Percentiles rank a stretch among this genome's conserved stretches.
Evolutionary conservation across 2,797 vertebrate genomes (phyloP).

Genomic region (Pangasius sanitwongsei): DNA sequence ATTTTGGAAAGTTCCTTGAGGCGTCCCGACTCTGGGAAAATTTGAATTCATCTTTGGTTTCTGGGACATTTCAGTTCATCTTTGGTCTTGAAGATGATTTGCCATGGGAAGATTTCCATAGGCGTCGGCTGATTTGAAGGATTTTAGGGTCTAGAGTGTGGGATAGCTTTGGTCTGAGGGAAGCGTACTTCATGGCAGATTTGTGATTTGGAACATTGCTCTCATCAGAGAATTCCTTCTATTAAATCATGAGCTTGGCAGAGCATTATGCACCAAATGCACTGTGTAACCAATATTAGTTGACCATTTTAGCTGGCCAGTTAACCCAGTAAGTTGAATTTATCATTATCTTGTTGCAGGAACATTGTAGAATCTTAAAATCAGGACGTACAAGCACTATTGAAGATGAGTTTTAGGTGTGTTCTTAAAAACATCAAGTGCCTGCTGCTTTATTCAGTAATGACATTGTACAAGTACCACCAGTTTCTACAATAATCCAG

Average conservation of each 20-base stretch:
- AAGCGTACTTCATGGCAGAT: constrained; percentile 18
- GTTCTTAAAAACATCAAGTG: neutral
- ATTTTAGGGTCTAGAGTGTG: constrained; percentile 7
- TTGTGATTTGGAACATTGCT: constrained; percentile 34
- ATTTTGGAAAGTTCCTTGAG: constrained; percentile 39
- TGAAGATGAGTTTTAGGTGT: neutral
- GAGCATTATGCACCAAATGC: constrained; percentile 1
- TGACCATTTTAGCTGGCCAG: neutral
- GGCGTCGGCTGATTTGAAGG: constrained; percentile 38
- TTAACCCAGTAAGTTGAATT: neutral
- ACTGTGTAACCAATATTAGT: neutral
- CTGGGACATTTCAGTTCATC: constrained; percentile 37
- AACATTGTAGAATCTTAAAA: neutral
- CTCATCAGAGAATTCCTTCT: constrained; percentile 15
- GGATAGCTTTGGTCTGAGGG: constrained; percentile 12
- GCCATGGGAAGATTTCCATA: constrained; percentile 42
- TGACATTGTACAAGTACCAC: neutral
- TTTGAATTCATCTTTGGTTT: constrained; percentile 3
- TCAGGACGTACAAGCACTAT: neutral
- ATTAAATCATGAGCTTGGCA: constrained; percentile 27
- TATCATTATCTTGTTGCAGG: neutral
- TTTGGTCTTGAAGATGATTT: constrained; percentile 29
- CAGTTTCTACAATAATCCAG: constrained; percentile 11
- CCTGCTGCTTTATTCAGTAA: neutral
- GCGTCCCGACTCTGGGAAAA: constrained; percentile 43